Base-by-base conservation (phyloP, 2,797 vertebrate species). In the Neosalanx taihuensis region DNA sequence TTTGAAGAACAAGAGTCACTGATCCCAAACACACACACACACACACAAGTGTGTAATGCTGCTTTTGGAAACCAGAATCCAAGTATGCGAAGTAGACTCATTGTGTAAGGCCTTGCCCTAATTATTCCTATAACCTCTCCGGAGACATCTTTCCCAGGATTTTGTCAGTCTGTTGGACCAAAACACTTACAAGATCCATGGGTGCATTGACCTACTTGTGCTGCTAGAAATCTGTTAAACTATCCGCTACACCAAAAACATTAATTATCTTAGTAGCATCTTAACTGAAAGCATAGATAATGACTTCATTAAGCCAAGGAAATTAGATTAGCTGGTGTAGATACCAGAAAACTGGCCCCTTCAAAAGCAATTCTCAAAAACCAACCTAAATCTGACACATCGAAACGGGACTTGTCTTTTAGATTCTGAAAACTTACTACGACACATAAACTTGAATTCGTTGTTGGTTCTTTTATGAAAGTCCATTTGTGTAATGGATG, bases 121-220 rank as follows among this genome's bases (percentile, higher is more conserved):
- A 84, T 87, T 88, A 80, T 83, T 78, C 65, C 79, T 71, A 74
- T 72, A 70, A 26, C 72, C 76, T 75, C 82, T 86, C 84, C 74
- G 75, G 82, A 84, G 86, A 82, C 71, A 67, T 76, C 72, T 82
- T 78, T 84, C 64, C 73, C 76, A 81, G 72, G 83, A 83, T 86
- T 84, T 72, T 85, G 81, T 70, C 74, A 83, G 76, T 83, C 83
- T 86, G 81, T 87, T 85, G 31, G 70, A 13, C 51, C 62, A 86
- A 29, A 83, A 81, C 64, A 72, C 81, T 76, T 67, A 59, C 73
- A 74, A 61, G 72, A 68, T 88, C 84, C 84, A 81, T 62, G 72
- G 83, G 86, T 70, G 41, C 74, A 82, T 77, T 87, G 88, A 86
- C 88, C 88, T 88, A 88, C 83, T 87, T 89, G 80, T 80, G 81